These are phyloP conservation scores for Temnothorax ravouxi DNA, from an alignment of 2,888 invertebrate species.

Conservation along the genomic window DNA sequence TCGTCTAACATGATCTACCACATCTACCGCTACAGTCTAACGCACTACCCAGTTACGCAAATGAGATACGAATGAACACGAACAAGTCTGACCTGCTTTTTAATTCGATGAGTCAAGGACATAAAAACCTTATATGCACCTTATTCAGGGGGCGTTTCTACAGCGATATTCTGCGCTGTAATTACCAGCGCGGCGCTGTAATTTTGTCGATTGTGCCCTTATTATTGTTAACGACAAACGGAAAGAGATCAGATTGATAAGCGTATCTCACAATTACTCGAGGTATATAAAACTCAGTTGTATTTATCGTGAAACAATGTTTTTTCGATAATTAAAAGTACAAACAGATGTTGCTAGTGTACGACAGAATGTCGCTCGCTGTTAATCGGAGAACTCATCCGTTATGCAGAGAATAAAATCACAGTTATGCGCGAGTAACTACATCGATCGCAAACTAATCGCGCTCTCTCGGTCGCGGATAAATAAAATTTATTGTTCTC, in stretches of 20 bases:
- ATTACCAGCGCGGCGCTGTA: not conserved
- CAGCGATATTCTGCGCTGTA: not conserved
- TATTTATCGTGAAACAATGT: not conserved
- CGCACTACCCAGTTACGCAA: conserved; percentile 8
- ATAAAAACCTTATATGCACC: not conserved
- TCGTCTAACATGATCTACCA: conserved; percentile 44
- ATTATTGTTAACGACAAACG: conserved; percentile 5
- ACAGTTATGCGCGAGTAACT: conserved; percentile 1
- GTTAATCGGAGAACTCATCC: conserved; percentile 1
- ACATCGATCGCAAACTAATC: conserved; percentile 30
- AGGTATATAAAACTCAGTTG: not conserved
- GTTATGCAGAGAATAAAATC: conserved; percentile 20
- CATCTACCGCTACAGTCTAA: conserved; percentile 13
- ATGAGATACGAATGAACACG: conserved; percentile 7
- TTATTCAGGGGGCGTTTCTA: not conserved
- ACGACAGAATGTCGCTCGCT: conserved; percentile 8
- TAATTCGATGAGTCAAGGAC: conserved; percentile 14
- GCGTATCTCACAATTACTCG: not conserved
- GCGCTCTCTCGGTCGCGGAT: not conserved
- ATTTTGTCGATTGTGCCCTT: not conserved
- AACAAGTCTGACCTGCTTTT: conserved; percentile 17
- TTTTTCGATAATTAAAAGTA: conserved; percentile 9
- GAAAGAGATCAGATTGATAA: conserved; percentile 12
- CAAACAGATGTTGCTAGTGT: not conserved
- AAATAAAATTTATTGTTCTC: conserved; percentile 40